Conservation (phyloP, 2,113 vertebrate species). For the Carassius auratus region DNA sequence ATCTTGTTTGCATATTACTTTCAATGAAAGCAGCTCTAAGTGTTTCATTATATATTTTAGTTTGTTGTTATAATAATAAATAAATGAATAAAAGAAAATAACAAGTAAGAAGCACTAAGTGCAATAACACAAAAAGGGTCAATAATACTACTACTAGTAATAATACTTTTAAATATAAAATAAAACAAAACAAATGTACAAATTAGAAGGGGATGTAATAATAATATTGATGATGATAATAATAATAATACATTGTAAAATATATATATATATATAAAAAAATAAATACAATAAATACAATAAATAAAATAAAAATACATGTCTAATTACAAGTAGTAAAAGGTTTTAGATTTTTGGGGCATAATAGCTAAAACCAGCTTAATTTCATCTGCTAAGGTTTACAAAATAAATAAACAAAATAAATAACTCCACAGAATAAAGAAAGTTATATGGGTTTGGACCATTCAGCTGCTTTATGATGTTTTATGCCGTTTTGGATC, state of each 20-base stretch:
- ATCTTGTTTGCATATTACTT: conserved; percentile 41
- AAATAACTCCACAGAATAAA: neutral
- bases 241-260: neutral
- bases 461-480: conserved; percentile 24
- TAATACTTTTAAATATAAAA: neutral
- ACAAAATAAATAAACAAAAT: neutral
- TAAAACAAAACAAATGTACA: neutral
- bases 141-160: neutral
- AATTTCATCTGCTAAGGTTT: neutral
- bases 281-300: no score
- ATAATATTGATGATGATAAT: neutral
- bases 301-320: no score
- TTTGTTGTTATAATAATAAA: neutral
- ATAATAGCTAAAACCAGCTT: neutral
- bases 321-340: neutral
- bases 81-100: neutral
- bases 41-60: neutral
- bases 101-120: neutral
- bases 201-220: neutral
- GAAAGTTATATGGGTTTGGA: neutral
- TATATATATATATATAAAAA: no score
- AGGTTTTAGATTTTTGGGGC: neutral
- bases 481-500: neutral
- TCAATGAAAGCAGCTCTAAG: neutral
- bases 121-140: neutral